A percentile compares a stretch with the other conserved stretches of the same genome.
phyloP scores from a whole-genome alignment of 2,113 vertebrate species.

The Mionectes macconnelli region DNA sequence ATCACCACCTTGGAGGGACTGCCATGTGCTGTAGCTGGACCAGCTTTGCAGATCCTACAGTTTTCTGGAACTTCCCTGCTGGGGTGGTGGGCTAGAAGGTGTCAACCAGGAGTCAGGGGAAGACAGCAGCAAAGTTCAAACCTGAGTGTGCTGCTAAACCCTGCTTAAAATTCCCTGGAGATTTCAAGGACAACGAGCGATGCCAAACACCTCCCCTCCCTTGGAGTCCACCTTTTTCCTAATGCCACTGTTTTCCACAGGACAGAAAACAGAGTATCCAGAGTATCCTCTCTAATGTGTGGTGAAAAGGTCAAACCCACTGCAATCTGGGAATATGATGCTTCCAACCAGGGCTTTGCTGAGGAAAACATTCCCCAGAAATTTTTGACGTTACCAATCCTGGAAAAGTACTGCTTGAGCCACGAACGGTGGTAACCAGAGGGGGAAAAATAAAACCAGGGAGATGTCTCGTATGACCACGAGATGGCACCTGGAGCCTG shows the following conservation, averaged over 20 bases:
- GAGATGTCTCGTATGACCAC: not conserved
- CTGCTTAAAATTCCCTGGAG: not conserved
- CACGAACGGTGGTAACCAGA: not conserved
- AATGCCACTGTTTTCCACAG: not conserved
- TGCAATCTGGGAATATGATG: not conserved
- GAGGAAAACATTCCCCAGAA: not conserved
- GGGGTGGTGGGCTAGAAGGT: not conserved
- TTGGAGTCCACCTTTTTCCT: not conserved
- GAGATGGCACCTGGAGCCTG: constrained; percentile 59
- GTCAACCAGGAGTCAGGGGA: not conserved
- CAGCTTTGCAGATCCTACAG: not conserved
- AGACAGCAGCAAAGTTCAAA: not conserved
- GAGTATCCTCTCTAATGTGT: not conserved
- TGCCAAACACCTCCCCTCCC: fast-evolving
- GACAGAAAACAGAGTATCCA: not conserved
- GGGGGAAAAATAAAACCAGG: not conserved
- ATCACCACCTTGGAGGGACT: not conserved
- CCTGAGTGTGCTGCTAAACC: not conserved
- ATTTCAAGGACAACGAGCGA: not conserved
- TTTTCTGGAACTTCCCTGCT: not conserved
- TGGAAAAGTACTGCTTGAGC: not conserved
- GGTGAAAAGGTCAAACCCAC: not conserved
- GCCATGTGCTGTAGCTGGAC: fast-evolving
- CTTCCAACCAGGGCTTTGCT: not conserved
- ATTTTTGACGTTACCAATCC: not conserved